Percentiles rank a stretch among this genome's conserved stretches.
phyloP scores from a whole-genome alignment of 2,113 vertebrate species.

The Sinocyclocheilus maitianheensis region DNA sequence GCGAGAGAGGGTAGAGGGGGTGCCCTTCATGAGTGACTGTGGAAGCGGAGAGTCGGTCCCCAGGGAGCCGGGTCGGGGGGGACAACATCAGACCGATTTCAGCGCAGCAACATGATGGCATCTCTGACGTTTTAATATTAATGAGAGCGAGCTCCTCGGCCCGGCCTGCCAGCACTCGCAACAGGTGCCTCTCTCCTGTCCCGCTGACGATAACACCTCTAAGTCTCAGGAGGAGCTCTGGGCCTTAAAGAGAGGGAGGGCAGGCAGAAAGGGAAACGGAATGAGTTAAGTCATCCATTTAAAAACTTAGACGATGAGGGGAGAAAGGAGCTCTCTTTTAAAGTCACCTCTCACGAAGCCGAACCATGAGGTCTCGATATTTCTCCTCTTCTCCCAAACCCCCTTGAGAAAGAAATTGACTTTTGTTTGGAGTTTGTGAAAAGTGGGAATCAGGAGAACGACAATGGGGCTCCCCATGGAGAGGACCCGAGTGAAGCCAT shows the following conservation, averaged over 20 bases:
- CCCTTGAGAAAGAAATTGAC: slow-evolving; percentile 99
- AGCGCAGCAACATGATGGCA: slow-evolving; percentile 82
- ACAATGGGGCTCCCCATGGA: slow-evolving; percentile 98
- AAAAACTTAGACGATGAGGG: slow-evolving; percentile 57
- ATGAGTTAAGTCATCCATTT: slow-evolving; percentile 61
- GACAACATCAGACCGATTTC: slow-evolving; percentile 83
- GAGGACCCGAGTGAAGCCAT: slow-evolving; percentile 98
- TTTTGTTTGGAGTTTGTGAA: slow-evolving; percentile 99
- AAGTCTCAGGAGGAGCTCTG: slow-evolving; percentile 38
- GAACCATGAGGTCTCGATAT: slow-evolving; percentile 85
- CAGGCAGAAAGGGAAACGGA: slow-evolving; percentile 52
- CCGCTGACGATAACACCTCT: slow-evolving; percentile 35
- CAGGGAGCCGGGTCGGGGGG: slow-evolving; percentile 70
- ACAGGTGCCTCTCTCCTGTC: slow-evolving; percentile 73
- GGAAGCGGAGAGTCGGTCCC: slow-evolving; percentile 75
- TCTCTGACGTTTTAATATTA: slow-evolving; percentile 86
- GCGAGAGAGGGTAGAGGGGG: slow-evolving; percentile 66
- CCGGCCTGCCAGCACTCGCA: slow-evolving; percentile 68
- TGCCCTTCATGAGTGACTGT: slow-evolving; percentile 72
- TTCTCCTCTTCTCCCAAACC: slow-evolving; percentile 79
- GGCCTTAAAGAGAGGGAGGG: slow-evolving; percentile 48
- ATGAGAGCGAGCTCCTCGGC: slow-evolving; percentile 75
- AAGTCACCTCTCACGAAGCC: slow-evolving; percentile 89
- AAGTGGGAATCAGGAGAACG: slow-evolving; percentile 99
- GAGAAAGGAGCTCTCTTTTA: slow-evolving; percentile 74